Percentiles rank a stretch among this genome's conserved stretches.
These are phyloP conservation scores for Diplazon laetatorius DNA, from an alignment of 2,888 invertebrate species.

Conservation along the genomic window DNA sequence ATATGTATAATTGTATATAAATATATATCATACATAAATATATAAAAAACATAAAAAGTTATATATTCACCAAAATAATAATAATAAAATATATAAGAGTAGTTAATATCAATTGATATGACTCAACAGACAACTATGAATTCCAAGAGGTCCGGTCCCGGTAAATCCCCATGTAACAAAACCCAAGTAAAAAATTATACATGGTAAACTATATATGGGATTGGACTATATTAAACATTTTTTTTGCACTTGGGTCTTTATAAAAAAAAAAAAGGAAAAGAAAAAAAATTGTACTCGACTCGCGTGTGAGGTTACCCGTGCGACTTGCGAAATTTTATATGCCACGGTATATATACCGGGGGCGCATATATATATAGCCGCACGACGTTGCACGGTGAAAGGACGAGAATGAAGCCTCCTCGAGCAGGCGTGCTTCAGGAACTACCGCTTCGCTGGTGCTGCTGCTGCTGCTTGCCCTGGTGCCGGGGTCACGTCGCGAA, in stretches of 20 bases:
- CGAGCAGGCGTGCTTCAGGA: conserved; percentile 47
- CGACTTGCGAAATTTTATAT: conserved; percentile 49
- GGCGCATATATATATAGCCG: conserved; percentile 32
- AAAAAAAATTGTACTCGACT: neutral
- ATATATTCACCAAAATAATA: no score
- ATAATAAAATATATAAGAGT: no score
- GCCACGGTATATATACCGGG: conserved; percentile 15
- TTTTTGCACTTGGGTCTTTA: no score
- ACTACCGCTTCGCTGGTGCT: conserved; percentile 47
- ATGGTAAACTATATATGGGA: no score
- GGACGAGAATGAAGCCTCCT: conserved; percentile 60
- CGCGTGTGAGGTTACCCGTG: conserved; percentile 11
- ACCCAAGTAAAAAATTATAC: no score
- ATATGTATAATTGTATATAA: no score
- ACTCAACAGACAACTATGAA: neutral
- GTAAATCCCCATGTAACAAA: neutral
- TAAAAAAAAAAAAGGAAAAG: no score
- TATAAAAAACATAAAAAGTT: no score
- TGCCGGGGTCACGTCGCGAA: conserved; percentile 61
- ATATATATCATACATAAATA: no score
- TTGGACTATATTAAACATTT: no score
- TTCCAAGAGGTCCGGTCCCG: conserved; percentile 1
- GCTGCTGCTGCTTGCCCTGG: conserved; percentile 24
- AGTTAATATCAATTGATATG: no score
- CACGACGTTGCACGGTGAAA: conserved; percentile 52